Conservation (phyloP, 1,140 invertebrate genomes). For the Drosophila pruinosa region DNA sequence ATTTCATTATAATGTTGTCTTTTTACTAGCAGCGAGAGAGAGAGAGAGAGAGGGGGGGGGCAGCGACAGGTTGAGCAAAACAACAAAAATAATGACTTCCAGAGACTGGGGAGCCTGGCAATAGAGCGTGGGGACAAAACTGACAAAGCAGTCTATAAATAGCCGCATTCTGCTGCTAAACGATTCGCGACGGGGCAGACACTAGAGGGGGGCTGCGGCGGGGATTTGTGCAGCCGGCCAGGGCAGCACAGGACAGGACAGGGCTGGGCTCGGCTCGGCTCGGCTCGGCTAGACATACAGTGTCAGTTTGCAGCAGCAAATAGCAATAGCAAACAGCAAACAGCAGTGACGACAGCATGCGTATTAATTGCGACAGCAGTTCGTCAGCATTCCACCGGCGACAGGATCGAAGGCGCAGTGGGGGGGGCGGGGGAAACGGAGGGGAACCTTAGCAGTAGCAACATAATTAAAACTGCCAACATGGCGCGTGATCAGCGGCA, state of each 20-base stretch:
- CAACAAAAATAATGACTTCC: no score
- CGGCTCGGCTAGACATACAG: constrained; percentile 29
- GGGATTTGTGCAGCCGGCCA: no score
- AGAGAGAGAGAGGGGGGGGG: background rate
- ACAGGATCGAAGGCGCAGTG: background rate
- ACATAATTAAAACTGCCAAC: constrained; percentile 77
- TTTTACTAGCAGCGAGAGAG: background rate
- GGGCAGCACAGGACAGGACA: background rate
- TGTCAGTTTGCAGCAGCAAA: constrained; percentile 69
- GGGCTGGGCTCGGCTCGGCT: no score
- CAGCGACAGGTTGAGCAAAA: constrained; percentile 30
- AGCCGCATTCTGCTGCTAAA: constrained; percentile 27
- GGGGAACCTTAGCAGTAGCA: constrained; percentile 38
- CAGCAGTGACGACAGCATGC: constrained; percentile 58
- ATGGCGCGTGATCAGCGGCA: constrained; percentile 75
- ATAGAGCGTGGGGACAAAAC: constrained; percentile 62
- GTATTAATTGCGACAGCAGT: constrained; percentile 79
- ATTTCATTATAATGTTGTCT: constrained; percentile 73
- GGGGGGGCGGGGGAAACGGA: background rate
- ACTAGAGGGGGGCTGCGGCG: background rate
- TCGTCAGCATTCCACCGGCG: constrained; percentile 70
- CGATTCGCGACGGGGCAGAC: background rate
- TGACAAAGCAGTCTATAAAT: constrained; percentile 63
- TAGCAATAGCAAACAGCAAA: no score
- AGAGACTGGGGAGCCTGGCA: constrained; percentile 11